Evolutionary conservation across 2,113 vertebrate species (phyloP).

Genomic region (Silurus glanis): DNA sequence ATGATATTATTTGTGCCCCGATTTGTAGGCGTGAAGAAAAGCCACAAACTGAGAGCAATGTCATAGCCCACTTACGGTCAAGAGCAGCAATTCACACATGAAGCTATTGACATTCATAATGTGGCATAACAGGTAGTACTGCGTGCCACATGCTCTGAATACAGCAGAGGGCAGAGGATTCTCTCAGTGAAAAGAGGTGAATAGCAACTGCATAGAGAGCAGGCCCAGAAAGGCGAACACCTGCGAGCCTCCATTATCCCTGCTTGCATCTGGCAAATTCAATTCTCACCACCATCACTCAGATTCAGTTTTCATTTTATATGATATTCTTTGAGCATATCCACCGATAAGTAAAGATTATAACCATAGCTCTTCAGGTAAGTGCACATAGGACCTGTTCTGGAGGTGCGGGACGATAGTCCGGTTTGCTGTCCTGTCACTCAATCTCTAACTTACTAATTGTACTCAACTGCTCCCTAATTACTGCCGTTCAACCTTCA

Average conservation of each 20-base stretch:
- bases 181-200: slow-evolving; percentile 45
- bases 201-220: slow-evolving; percentile 11
- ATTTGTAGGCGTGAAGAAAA: slow-evolving; percentile 24
- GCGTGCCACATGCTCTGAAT: slow-evolving; percentile 22
- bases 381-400: background rate
- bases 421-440: background rate
- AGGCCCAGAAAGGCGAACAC: slow-evolving; percentile 38
- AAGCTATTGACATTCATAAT: slow-evolving; percentile 37
- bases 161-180: slow-evolving; percentile 32
- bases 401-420: background rate
- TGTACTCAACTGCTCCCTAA: background rate
- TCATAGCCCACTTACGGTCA: slow-evolving; percentile 26
- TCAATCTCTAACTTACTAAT: background rate
- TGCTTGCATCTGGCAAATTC: slow-evolving; percentile 32
- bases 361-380: background rate
- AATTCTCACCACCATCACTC: slow-evolving; percentile 26
- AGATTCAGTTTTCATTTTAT: slow-evolving; percentile 16
- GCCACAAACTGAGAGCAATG: slow-evolving; percentile 34
- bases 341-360: slow-evolving; percentile 13
- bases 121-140: slow-evolving; percentile 38
- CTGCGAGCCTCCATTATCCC: slow-evolving; percentile 41
- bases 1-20: slow-evolving; percentile 29
- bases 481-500: background rate
- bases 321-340: background rate
- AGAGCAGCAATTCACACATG: slow-evolving; percentile 37